Percentiles rank a stretch among this genome's conserved stretches.
phyloP scores from a whole-genome alignment of 2,797 vertebrate species.

The Poecilia gillii region DNA sequence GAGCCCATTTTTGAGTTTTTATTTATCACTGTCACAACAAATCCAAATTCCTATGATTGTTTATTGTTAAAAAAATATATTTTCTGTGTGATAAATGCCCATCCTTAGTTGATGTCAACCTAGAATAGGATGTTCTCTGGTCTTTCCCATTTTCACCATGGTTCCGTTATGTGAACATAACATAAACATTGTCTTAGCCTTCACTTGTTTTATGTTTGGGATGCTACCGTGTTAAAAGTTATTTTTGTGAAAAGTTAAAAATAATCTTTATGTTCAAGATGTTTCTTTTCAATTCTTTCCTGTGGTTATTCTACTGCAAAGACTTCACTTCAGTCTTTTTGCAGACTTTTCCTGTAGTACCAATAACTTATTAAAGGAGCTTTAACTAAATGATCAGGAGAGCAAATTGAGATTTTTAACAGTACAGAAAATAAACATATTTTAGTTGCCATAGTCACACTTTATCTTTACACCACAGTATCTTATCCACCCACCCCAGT shows the following conservation, averaged over 20 bases:
- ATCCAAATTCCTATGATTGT: not conserved
- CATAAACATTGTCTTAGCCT: not conserved
- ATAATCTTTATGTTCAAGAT: not conserved
- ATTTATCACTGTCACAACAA: not conserved
- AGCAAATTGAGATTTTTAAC: not conserved
- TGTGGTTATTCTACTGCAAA: not conserved
- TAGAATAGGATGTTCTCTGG: not conserved
- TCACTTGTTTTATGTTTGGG: not conserved
- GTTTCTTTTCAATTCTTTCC: not conserved
- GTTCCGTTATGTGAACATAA: not conserved
- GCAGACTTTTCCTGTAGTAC: not conserved
- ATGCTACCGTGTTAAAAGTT: not conserved
- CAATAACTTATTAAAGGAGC: not conserved
- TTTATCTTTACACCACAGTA: not conserved
- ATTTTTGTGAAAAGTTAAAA: not conserved
- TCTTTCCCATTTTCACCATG: not conserved
- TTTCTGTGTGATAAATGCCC: not conserved
- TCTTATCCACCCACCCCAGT: conserved; percentile 16
- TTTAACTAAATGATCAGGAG: not conserved
- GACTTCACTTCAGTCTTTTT: not conserved
- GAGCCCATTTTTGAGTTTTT: not conserved
- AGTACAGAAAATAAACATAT: not conserved
- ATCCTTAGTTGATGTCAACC: not conserved
- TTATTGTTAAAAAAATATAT: not conserved
- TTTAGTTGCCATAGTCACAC: not conserved